Percentiles rank a stretch among this genome's conserved stretches.
phyloP scores from a whole-genome alignment of 2,113 vertebrate species.

The Tachycineta bicolor region DNA sequence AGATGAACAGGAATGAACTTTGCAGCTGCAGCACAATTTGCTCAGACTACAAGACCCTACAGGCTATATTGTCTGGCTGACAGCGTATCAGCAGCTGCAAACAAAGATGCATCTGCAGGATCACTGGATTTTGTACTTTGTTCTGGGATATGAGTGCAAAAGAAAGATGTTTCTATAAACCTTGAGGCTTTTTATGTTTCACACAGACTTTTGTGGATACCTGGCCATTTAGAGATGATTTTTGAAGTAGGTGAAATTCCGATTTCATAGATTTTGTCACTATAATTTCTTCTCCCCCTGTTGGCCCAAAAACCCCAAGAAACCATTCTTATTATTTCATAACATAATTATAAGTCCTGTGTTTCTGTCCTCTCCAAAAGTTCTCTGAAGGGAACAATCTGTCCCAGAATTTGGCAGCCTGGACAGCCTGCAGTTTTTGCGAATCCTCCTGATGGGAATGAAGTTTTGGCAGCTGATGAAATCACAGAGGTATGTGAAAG shows the following conservation, averaged over 20 bases:
- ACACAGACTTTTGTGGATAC: not conserved
- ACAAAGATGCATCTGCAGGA: not conserved
- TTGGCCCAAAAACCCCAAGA: not conserved
- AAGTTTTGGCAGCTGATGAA: conserved; percentile 40
- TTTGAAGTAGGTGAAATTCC: not conserved
- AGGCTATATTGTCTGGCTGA: conserved; percentile 24
- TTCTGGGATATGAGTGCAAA: not conserved
- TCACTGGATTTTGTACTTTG: not conserved
- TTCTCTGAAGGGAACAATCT: conserved; percentile 58
- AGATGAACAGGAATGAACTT: conserved; percentile 46
- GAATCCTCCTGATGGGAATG: conserved; percentile 45
- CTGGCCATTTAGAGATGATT: not conserved
- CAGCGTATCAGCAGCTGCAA: not conserved
- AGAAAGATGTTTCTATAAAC: not conserved
- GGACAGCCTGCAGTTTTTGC: conserved; percentile 13
- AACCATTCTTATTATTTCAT: conserved; percentile 20
- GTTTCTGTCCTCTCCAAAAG: conserved; percentile 47
- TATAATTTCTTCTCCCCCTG: not conserved
- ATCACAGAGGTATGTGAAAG: conserved; percentile 40
- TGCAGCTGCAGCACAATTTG: conserved; percentile 42
- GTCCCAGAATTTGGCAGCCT: conserved; percentile 57
- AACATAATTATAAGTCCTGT: conserved; percentile 39
- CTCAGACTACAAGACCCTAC: conserved; percentile 37
- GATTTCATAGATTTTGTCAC: not conserved
- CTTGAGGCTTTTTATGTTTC: not conserved